These are phyloP conservation scores for Cerastoderma edule DNA, from an alignment of 2,888 invertebrate genomes.

Conservation along the genomic window DNA sequence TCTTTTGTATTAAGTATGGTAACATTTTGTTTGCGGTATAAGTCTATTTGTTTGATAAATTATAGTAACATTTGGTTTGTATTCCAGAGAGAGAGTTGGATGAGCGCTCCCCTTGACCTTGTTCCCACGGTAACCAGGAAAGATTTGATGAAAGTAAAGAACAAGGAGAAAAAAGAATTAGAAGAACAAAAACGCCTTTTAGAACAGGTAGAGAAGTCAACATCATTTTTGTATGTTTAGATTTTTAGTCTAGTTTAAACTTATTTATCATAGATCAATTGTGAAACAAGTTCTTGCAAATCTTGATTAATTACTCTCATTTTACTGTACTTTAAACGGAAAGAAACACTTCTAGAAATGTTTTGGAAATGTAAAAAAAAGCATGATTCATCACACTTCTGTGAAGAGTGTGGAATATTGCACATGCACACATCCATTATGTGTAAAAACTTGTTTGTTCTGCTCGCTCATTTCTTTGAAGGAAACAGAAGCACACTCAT, in stretches of 20 bases:
- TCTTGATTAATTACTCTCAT: not conserved
- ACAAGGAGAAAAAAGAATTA: constrained; percentile 70
- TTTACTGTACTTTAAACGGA: no score
- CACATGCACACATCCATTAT: not conserved
- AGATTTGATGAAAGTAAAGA: constrained; percentile 72
- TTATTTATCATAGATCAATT: no score
- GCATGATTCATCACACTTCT: no score
- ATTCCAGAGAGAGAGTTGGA: constrained; percentile 90
- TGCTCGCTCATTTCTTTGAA: not conserved
- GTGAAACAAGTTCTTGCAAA: no score
- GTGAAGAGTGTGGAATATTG: no score
- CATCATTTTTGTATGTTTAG: not conserved
- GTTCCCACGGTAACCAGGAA: constrained; percentile 83
- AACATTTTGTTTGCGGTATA: no score
- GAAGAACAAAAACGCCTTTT: constrained; percentile 53
- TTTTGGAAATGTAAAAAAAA: no score
- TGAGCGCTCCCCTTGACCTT: constrained; percentile 87
- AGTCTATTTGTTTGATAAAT: no score
- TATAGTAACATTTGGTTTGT: no score
- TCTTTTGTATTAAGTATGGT: no score
- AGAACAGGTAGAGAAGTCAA: constrained; percentile 47
- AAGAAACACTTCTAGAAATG: no score
- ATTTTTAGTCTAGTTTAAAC: not conserved
- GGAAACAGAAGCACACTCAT: not conserved
- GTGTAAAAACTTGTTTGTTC: not conserved